Percentiles rank a stretch among this genome's conserved stretches.
These are phyloP conservation scores for Tanypteryx hageni DNA, from an alignment of 2,888 invertebrate species.

Conservation along the genomic window DNA sequence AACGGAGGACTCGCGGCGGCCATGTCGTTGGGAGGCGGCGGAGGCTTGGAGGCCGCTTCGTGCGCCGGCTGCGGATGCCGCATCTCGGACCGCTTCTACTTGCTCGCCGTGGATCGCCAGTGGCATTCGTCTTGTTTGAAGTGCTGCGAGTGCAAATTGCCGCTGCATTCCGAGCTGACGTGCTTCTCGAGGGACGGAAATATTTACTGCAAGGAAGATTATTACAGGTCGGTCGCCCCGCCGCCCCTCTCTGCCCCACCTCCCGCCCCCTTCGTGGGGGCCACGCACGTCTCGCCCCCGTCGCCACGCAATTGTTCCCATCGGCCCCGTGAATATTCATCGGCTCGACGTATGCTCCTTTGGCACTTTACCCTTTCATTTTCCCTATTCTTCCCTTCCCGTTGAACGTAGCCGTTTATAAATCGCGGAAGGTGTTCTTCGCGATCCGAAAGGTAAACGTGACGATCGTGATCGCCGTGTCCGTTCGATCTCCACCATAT, in stretches of 20 bases:
- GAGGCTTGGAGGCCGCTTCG: constrained; percentile 73
- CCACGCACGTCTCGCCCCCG: not conserved
- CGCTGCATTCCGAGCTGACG: constrained; percentile 90
- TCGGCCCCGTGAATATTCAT: too few species aligned
- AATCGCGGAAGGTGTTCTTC: too few species aligned
- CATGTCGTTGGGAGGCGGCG: constrained; percentile 77
- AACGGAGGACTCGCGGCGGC: constrained; percentile 74
- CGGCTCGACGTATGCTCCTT: too few species aligned
- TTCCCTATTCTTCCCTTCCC: too few species aligned
- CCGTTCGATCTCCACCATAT: too few species aligned
- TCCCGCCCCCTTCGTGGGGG: not conserved
- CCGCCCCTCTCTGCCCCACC: not conserved
- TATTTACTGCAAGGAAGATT: constrained; percentile 96
- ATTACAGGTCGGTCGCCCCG: constrained; percentile 84
- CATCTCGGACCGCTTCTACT: constrained; percentile 83
- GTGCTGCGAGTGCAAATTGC: constrained; percentile 90
- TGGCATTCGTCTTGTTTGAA: constrained; percentile 92
- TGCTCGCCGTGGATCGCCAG: constrained; percentile 90
- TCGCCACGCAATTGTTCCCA: not conserved
- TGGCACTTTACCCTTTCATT: too few species aligned
- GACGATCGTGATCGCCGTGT: too few species aligned
- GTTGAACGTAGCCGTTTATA: too few species aligned
- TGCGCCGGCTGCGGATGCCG: constrained; percentile 81
- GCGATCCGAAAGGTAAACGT: too few species aligned
- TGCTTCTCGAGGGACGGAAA: constrained; percentile 93